Evolutionary conservation across 1,140 invertebrate genomes (phyloP), one percentile per base, ranked within the genome.

Genomic region (Drosophila nikananu): DNA sequence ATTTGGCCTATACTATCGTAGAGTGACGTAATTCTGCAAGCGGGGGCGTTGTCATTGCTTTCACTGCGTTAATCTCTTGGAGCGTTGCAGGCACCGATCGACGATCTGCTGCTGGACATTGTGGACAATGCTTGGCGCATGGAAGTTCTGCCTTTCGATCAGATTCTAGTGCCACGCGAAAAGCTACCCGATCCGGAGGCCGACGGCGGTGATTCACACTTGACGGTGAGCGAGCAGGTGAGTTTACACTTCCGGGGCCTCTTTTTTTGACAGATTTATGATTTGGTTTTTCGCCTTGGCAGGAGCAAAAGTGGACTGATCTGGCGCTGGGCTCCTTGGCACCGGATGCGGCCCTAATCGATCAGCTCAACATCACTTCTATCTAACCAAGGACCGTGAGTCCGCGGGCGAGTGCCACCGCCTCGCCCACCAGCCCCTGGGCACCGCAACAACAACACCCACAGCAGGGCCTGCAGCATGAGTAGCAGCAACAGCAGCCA

Each of bases 141-240:
- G 78, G 98, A 99, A 89, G 95, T 96, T 77, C 93, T 99, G 37
- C 98, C 98, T 17, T 95, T 96, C 81, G 98, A 99, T 91, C 97
- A 99, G 86, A 98, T 99, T 81, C 94, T 95, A 63, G 98, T 99
- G 13, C 98, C 98, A 12, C 86, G 96, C 48, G 95, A 96, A 78
- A 98, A 99, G 94, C 93, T 99, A 35, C 97, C 98, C 8, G 98
- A 99, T 94, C 97, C 97, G 2, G 98, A 99, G 93, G 97, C 97
- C 32, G 98, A 99, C 91, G 97, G 97, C 91, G 97, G 97, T 23
- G 98, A 98, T 93, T 96, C 96, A 42, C 96, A 97, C 83, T 95
- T 98, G 90, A 98, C 97, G 5, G 93, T 98, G 0, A 97, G 96
- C 89, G 97, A 99, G 93, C 96, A 98, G 87, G 97, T 93, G 76